Base-by-base conservation (phyloP, 2,888 invertebrate species). In the Synergus itoensis region DNA sequence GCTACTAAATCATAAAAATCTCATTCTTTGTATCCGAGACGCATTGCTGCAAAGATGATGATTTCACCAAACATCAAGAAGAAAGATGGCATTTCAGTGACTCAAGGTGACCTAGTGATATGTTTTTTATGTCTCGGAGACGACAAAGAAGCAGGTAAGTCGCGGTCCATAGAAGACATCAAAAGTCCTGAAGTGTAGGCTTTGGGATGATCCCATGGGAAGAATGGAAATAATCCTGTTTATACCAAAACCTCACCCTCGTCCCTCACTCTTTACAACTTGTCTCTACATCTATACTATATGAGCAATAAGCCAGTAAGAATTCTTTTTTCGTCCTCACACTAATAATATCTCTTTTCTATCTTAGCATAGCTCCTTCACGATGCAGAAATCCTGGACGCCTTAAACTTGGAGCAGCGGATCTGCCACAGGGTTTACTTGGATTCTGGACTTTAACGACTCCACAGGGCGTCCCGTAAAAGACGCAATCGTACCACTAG, bases 201-300 rank as follows among this genome's bases (percentile, higher is more conserved):
- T 79, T 80, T 80, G 76, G 80, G 82, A 83, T 81, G 83, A 82
- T 82, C 82, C 83, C 83, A 78, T 76, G 82, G 78, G 82, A 82
- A 80, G 82, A 83, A 83, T 82, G 82, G 83, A 65, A 83, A 83
- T 83, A 81, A 83, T 83, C 82, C 81, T 83, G 82, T 82, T 83
- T 83, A 57, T 57, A 82, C 83, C 79, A 82, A 80, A 60, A 60
- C 60, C 76, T 21, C 40, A 40, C 75, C 65, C 65, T 76, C 73
- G 28, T 80, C 48, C 67, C 62, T 83, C 80, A 45, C 43, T 45
- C 18, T 45, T 67, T 18, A 18, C 16, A 57, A 57, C 57, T 57
- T 18, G 18, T 57, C 62, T 62, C 21, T 62, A 62, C 60, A 80
- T 45, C 45, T 75, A 64, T 45, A 77, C 75, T 75, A 79, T 77